Evolutionary conservation across 2,113 vertebrate species (phyloP).

Genomic region (Alligator mississippiensis): DNA sequence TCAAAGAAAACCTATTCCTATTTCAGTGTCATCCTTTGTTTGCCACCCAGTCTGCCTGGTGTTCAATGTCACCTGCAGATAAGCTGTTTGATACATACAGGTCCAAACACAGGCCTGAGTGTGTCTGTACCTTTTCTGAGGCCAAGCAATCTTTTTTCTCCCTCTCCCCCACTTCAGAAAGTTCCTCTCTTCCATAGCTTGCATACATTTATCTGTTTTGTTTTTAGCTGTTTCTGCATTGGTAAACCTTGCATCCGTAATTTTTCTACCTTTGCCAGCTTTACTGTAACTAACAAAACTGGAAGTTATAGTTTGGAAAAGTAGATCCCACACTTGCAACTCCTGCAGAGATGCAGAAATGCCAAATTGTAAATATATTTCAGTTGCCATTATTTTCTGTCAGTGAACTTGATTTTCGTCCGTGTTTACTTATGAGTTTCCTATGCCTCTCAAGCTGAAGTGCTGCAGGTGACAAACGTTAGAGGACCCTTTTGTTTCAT

Average conservation of each 20-base stretch:
- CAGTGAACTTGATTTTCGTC: background rate
- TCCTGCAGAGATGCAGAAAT: background rate
- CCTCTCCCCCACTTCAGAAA: background rate
- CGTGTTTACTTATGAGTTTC: background rate
- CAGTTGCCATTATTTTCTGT: background rate
- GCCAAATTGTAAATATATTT: background rate
- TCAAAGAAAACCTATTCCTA: background rate
- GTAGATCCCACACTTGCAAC: background rate
- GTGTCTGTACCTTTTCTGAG: background rate
- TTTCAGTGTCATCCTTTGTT: background rate
- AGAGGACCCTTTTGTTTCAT: background rate
- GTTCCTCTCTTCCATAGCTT: background rate
- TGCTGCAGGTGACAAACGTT: background rate
- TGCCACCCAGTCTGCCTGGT: background rate
- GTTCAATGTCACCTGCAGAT: background rate
- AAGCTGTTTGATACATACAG: background rate
- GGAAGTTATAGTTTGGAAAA: background rate
- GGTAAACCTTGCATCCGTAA: background rate
- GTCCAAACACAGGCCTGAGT: accelerated
- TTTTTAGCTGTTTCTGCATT: background rate
- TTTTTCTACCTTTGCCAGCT: background rate
- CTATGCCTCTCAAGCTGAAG: background rate
- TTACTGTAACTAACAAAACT: background rate
- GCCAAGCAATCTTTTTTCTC: background rate
- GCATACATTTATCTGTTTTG: accelerated